Evolutionary conservation across 2,888 invertebrate species (phyloP).

Genomic region (Eumerus sabulonum): DNA sequence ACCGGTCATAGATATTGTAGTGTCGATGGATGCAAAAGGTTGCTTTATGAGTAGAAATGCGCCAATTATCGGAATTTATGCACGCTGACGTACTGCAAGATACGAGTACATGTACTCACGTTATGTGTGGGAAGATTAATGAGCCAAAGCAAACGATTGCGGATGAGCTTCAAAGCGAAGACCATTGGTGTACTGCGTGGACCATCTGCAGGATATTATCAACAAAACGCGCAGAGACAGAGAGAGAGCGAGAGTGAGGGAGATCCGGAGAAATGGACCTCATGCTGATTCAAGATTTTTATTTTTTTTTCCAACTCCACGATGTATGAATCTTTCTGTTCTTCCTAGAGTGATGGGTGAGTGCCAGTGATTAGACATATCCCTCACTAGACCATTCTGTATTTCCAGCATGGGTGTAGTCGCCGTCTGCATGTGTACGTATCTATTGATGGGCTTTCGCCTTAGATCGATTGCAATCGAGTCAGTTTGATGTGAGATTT

Average conservation of each 20-base stretch:
- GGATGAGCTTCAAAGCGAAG: no score
- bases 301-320: no score
- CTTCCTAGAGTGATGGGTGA: no score
- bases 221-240: no score
- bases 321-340: no score
- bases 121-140: slow-evolving; percentile 49
- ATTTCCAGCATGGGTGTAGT: no score
- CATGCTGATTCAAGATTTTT: no score
- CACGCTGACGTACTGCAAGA: slow-evolving; percentile 19
- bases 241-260: no score
- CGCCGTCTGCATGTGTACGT: slow-evolving; percentile 6
- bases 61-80: slow-evolving; percentile 77
- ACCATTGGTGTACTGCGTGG: background rate
- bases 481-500: slow-evolving; percentile 53
- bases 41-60: slow-evolving; percentile 78
- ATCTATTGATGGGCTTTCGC: slow-evolving; percentile 23
- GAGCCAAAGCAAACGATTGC: slow-evolving; percentile 7
- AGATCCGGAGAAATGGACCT: no score
- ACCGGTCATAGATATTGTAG: slow-evolving; percentile 8
- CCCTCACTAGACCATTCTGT: no score
- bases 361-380: no score
- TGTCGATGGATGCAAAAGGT: slow-evolving; percentile 66
- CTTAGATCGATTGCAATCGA: slow-evolving; percentile 30
- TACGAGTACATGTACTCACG: slow-evolving; percentile 15
- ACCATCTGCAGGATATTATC: background rate